A percentile compares a stretch with the other conserved stretches of the same genome.
Evolutionary conservation across 2,888 invertebrate species (phyloP).

Genomic region (Drosophila phalerata): DNA sequence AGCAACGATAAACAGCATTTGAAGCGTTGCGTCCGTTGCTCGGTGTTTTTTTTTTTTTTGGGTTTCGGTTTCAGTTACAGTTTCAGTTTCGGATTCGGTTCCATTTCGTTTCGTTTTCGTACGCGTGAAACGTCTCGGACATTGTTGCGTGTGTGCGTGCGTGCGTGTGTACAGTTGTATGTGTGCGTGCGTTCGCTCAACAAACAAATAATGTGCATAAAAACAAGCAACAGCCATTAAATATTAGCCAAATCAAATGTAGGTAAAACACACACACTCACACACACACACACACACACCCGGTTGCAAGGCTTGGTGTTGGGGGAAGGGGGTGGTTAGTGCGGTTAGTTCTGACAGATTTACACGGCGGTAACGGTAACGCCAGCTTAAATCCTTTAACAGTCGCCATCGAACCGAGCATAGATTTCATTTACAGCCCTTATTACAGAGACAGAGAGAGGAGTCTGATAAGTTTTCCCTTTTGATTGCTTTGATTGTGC

Average conservation of each 20-base stretch:
- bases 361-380: slow-evolving; percentile 8
- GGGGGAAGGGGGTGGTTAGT: background rate
- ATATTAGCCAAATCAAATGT: slow-evolving; percentile 66
- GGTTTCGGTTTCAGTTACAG: slow-evolving; percentile 21
- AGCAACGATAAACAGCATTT: slow-evolving; percentile 37
- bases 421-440: background rate
- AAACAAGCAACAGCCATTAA: slow-evolving; percentile 64
- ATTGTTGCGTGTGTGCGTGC: slow-evolving; percentile 35
- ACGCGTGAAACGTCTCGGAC: slow-evolving; percentile 21
- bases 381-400: slow-evolving; percentile 24
- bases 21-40: slow-evolving; percentile 36
- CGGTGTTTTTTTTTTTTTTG: slow-evolving; percentile 31
- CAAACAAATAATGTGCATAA: slow-evolving; percentile 61
- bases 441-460: background rate
- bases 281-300: slow-evolving; percentile 20
- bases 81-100: slow-evolving; percentile 41
- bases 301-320: background rate
- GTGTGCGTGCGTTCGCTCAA: slow-evolving; percentile 25
- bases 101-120: slow-evolving; percentile 41
- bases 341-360: slow-evolving; percentile 32
- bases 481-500: slow-evolving; percentile 16
- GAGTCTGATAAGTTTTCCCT: background rate
- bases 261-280: slow-evolving; percentile 41
- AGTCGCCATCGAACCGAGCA: background rate
- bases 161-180: background rate